Evolutionary conservation across 2,888 invertebrate species (phyloP).

Genomic region (Zaprionus lineosus): DNA sequence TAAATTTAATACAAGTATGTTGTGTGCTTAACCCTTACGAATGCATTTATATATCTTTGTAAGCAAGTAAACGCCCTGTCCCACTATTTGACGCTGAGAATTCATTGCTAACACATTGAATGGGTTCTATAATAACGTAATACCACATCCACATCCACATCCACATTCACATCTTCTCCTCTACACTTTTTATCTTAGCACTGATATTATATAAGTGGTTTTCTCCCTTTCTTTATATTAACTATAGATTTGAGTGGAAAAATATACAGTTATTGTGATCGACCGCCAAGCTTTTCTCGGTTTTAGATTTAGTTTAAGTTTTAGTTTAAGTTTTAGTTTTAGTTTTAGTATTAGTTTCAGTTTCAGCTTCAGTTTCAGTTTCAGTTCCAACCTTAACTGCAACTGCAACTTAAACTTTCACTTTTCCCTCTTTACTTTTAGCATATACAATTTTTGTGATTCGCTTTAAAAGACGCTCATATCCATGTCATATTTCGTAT

Average conservation of each 20-base stretch:
- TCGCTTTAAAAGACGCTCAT: constrained; percentile 26
- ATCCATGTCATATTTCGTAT: constrained; percentile 1
- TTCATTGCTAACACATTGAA: constrained; percentile 56
- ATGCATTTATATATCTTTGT: constrained; percentile 29
- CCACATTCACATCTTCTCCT: no score
- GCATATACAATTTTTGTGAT: constrained; percentile 35
- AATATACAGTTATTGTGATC: constrained; percentile 66
- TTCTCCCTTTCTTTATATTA: constrained; percentile 25
- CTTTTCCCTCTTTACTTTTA: constrained; percentile 31
- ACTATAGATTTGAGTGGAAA: constrained; percentile 71
- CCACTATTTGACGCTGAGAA: constrained; percentile 45
- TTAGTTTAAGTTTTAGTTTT: no score
- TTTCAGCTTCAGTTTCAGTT: not conserved
- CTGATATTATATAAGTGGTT: constrained; percentile 12
- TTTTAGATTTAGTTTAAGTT: no score
- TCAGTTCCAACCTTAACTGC: constrained; percentile 15
- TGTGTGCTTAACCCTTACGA: constrained; percentile 58
- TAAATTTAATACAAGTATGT: constrained; percentile 72
- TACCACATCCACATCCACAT: constrained; percentile 7
- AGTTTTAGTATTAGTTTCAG: not conserved
- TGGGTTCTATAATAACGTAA: constrained; percentile 37
- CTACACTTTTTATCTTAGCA: no score
- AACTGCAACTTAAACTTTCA: no score
- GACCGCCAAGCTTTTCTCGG: constrained; percentile 36
- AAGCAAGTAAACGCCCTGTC: constrained; percentile 45